Conservation (phyloP, 1,140 invertebrate species). For the Zaprionus capensis region DNA sequence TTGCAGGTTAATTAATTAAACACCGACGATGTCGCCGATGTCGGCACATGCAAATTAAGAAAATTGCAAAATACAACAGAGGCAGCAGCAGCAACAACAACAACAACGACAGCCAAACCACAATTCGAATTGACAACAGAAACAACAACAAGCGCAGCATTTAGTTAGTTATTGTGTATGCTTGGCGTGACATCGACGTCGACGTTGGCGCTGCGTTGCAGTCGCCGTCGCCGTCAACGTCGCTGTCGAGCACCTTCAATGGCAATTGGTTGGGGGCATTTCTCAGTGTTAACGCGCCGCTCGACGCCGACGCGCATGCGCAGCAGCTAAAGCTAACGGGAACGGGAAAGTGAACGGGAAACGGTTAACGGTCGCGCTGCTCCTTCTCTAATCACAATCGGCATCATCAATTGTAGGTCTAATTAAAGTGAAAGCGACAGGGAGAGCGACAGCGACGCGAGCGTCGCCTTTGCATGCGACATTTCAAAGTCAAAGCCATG, state of each 20-base stretch:
- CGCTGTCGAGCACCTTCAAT: constrained; percentile 54
- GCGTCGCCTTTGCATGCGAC: constrained; percentile 67
- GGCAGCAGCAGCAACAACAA: constrained; percentile 28
- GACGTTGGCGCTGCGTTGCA: not conserved
- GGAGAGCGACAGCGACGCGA: not conserved
- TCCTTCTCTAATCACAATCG: not conserved
- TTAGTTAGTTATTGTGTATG: constrained; percentile 63
- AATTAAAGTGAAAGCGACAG: constrained; percentile 22
- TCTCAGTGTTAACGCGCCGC: constrained; percentile 60
- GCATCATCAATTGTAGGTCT: constrained; percentile 18
- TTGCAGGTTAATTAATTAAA: constrained; percentile 57
- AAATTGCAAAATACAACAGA: constrained; percentile 70
- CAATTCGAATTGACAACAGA: constrained; percentile 29
- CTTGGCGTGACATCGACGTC: constrained; percentile 47
- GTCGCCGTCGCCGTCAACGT: constrained; percentile 20
- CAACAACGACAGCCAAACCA: constrained; percentile 28
- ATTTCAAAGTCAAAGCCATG: constrained; percentile 80
- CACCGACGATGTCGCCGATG: constrained; percentile 32
- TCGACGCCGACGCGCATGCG: constrained; percentile 67
- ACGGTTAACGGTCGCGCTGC: constrained; percentile 25
- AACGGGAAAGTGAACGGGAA: constrained; percentile 35
- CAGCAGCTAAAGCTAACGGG: constrained; percentile 46
- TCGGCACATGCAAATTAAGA: constrained; percentile 79
- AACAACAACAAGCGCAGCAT: constrained; percentile 17
- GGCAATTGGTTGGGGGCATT: constrained; percentile 61